Evolutionary conservation across 2,113 vertebrate species (phyloP).

Genomic region (Turdus rufiventris): DNA sequence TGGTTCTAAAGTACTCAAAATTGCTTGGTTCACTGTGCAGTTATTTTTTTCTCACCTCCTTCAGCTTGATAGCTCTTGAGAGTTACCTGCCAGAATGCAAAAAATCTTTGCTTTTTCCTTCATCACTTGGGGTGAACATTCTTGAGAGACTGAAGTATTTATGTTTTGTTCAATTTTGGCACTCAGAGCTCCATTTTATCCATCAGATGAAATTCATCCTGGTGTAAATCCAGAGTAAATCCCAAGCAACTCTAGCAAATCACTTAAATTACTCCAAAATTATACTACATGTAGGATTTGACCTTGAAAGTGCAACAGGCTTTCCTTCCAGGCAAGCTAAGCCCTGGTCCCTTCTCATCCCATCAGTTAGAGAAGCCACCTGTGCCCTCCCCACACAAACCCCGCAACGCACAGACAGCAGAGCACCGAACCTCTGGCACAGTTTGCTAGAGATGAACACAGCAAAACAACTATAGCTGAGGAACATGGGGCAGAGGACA

Average conservation of each 20-base stretch:
- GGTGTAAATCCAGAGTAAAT: constrained; percentile 15
- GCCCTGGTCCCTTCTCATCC: neutral
- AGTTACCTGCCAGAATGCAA: neutral
- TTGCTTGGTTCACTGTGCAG: neutral
- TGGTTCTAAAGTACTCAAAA: neutral
- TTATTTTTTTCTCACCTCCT: neutral
- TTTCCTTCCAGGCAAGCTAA: neutral
- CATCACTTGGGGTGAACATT: neutral
- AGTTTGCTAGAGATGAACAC: neutral
- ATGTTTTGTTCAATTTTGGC: neutral
- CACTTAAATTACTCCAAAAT: neutral
- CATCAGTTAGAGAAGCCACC: neutral
- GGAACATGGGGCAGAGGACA: rapidly evolving
- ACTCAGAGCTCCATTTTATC: neutral
- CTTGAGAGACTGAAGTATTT: neutral
- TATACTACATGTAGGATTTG: neutral
- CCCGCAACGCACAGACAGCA: neutral
- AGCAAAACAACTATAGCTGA: neutral
- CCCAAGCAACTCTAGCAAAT: neutral
- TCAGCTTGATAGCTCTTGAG: neutral
- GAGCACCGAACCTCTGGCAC: neutral
- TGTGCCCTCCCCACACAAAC: neutral
- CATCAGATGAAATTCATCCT: neutral
- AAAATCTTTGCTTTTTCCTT: neutral
- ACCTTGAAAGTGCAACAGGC: neutral